phyloP scores from a whole-genome alignment of 2,888 invertebrate genomes.

The Dolomedes plantarius region DNA sequence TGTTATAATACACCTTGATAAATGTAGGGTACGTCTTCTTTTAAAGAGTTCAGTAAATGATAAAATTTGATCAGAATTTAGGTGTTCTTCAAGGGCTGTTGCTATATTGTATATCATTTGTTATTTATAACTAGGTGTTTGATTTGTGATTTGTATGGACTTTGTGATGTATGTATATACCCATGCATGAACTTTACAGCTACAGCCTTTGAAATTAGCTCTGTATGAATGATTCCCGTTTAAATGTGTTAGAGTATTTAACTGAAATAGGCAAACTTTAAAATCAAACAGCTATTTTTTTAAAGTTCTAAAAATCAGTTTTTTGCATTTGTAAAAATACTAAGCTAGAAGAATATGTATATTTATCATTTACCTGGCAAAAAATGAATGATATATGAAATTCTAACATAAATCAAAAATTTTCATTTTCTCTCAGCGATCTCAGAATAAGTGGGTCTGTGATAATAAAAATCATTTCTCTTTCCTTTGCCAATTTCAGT shows the following conservation, averaged over 20 bases:
- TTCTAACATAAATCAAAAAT: background rate
- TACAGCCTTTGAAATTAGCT: background rate
- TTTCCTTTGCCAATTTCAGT: slow-evolving; percentile 16
- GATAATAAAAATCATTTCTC: background rate
- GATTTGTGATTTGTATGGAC: slow-evolving; percentile 2
- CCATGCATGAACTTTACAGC: background rate
- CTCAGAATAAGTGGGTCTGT: background rate
- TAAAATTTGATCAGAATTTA: background rate
- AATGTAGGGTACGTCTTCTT: background rate
- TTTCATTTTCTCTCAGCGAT: background rate
- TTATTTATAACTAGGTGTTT: background rate
- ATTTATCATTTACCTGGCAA: background rate
- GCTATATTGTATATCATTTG: background rate
- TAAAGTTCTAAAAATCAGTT: too few relatives aligned
- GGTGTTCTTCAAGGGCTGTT: background rate
- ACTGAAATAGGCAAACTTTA: slow-evolving; percentile 3
- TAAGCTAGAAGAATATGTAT: too few relatives aligned
- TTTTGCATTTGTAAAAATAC: too few relatives aligned
- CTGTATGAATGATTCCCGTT: background rate
- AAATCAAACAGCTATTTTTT: too few relatives aligned
- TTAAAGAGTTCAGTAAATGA: background rate
- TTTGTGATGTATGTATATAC: background rate
- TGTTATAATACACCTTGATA: background rate
- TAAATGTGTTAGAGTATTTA: background rate
- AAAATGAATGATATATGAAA: background rate